Evolutionary conservation across 2,888 invertebrate species (phyloP).

Genomic region (Ferdinandea cuprea): DNA sequence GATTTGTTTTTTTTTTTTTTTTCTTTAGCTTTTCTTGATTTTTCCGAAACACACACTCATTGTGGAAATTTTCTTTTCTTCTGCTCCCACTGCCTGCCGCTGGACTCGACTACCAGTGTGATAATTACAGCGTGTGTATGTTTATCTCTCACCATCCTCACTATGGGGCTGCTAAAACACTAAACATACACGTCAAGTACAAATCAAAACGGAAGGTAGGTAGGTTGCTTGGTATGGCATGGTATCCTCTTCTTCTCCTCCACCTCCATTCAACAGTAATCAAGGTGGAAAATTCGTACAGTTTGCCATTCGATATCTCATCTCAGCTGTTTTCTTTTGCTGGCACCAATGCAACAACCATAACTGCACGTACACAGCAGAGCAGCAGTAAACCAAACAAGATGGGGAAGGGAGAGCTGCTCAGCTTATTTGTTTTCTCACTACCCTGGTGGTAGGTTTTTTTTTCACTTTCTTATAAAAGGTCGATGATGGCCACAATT

Average conservation of each 20-base stretch:
- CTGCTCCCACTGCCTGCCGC: background rate
- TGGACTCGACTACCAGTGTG: constrained; percentile 23
- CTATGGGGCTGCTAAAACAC: too few relatives aligned
- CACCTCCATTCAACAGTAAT: constrained; percentile 18
- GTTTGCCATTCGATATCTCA: constrained; percentile 50
- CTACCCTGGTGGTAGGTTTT: constrained; percentile 41
- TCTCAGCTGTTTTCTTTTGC: constrained; percentile 70
- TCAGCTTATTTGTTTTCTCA: constrained; percentile 39
- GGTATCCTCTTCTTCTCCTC: constrained; percentile 13
- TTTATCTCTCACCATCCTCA: constrained; percentile 32
- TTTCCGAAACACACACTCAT: constrained; percentile 8
- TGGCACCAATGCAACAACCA: constrained; percentile 72
- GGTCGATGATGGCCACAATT: constrained; percentile 78
- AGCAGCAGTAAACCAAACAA: background rate
- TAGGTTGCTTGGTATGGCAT: too few relatives aligned
- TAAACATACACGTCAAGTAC: constrained; percentile 54
- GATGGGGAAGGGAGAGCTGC: constrained; percentile 37
- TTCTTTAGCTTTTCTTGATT: too few relatives aligned
- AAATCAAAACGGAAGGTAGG: constrained; percentile 48
- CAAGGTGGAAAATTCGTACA: constrained; percentile 62
- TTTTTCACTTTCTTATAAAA: constrained; percentile 81
- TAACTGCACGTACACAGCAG: constrained; percentile 68
- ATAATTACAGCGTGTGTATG: constrained; percentile 26
- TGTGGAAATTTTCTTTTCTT: constrained; percentile 55
- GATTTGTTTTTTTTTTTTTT: constrained; percentile 39